Evolutionary conservation across 2,113 vertebrate species (phyloP).

Genomic region (Spizaetus ornatus): DNA sequence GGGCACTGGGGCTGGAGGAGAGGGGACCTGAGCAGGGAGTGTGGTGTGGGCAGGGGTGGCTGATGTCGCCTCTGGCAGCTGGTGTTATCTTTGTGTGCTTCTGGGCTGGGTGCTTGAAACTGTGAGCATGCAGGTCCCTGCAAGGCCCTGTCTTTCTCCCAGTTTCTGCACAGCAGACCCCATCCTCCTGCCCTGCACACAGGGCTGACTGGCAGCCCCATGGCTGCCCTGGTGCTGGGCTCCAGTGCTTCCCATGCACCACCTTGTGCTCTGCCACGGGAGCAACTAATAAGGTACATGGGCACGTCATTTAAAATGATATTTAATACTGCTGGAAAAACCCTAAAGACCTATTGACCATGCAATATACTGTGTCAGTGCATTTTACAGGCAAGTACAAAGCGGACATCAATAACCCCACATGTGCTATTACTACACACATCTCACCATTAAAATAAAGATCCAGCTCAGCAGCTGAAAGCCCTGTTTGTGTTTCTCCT

Average conservation of each 20-base stretch:
- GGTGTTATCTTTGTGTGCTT: too few species aligned
- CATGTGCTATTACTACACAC: background rate
- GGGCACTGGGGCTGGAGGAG: background rate
- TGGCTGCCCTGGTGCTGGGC: accelerated
- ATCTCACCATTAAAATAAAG: slow-evolving; percentile 20
- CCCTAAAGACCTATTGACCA: slow-evolving; percentile 20
- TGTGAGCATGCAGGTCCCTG: accelerated
- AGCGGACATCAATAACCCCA: slow-evolving; percentile 45
- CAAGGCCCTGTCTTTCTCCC: accelerated
- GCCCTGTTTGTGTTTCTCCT: background rate
- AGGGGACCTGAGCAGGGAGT: background rate
- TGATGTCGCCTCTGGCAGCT: background rate
- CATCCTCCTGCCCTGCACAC: accelerated
- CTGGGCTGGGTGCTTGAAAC: accelerated
- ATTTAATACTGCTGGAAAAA: slow-evolving; percentile 35
- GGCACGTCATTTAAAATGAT: background rate
- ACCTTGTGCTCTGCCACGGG: accelerated
- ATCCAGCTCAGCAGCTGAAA: background rate
- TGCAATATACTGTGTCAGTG: slow-evolving; percentile 20
- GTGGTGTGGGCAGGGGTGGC: background rate
- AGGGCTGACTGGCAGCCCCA: accelerated
- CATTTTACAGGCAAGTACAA: slow-evolving; percentile 36
- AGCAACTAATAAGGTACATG: background rate
- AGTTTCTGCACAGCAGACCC: background rate
- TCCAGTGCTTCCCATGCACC: accelerated